Conservation (phyloP, 2,797 vertebrate species). For the Mergus octosetaceus region DNA sequence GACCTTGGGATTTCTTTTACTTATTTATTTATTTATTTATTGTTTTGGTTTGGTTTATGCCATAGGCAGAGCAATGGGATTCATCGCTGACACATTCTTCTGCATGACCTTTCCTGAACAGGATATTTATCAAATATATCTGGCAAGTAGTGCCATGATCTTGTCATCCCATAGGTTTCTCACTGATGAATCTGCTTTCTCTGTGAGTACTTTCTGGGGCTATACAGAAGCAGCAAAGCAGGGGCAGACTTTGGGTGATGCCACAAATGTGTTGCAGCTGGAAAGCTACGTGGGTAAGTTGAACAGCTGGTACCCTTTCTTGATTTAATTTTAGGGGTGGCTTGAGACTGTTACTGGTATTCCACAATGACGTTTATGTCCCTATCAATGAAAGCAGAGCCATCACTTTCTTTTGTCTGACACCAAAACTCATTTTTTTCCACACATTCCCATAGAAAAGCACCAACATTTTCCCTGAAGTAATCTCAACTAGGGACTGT, state of each 20-base stretch:
- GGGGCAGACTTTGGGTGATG: too few species aligned
- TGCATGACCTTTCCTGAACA: neutral
- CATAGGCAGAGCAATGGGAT: neutral
- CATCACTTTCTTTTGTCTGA: neutral
- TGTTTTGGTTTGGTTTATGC: neutral
- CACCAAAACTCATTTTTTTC: neutral
- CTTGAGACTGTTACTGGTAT: neutral
- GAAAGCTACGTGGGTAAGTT: neutral
- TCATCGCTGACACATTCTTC: neutral
- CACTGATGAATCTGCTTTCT: neutral
- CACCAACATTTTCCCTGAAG: neutral
- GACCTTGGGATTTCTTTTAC: neutral
- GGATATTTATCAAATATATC: neutral
- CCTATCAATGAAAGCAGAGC: neutral
- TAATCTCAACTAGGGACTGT: neutral
- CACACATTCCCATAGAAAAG: neutral
- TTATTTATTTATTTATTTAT: too few species aligned
- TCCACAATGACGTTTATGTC: neutral
- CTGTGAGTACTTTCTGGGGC: neutral
- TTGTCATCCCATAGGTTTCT: neutral
- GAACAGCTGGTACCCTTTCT: neutral
- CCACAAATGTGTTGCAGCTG: neutral
- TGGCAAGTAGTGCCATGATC: neutral
- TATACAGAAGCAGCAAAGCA: neutral
- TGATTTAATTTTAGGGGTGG: neutral